Base-by-base conservation (phyloP, 2,113 vertebrate species). In the Dasyornis broadbenti region DNA sequence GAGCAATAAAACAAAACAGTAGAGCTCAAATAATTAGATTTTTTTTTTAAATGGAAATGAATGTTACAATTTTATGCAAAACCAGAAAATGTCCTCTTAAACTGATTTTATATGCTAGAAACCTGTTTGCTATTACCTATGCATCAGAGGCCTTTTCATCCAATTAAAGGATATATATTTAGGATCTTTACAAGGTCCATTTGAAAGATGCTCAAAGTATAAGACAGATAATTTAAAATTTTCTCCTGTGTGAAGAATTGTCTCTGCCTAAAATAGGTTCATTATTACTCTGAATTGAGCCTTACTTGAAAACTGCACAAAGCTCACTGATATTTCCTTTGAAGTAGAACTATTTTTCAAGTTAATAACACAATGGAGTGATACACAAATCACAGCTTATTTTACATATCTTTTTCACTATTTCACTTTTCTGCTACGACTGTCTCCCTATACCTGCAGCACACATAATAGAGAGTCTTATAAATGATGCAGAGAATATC, bases 401-500 rank as follows among this genome's bases (percentile, higher is more conserved):
- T 95, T 92, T 64, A 66, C 4, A 9, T 40, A 56, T 37, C 20
- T 65, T 92, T 86, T 85, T 87, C 13, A 76, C 57, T 89, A 61
- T 87, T 89, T 91, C 57, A 56, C 45, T 71, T 91, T 91, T 95
- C 49, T 57, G 20, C 27, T 72, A 68, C 2, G 18, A 80, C 75
- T 90, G 28, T 76, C 40, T 92, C 56, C 61, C 26, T 76, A 44
- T 89, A 96, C 91, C 78, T 92, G 35, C 31, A 83, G 42, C 85
- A 64, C 81, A 84, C 50, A 33, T 82, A 93, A 96, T 26, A 72
- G 49, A 17, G 85, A 79, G 54, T 83, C 89, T 90, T 91, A 94
- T 92, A 96, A 96, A 81, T 66, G 85, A 85, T 91, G 76, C 39
- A 65, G 90, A 92, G 76, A 59, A 75, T 94, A 94, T 94, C 40